These are phyloP conservation scores for Ptychodera flava DNA, from an alignment of 35 echinoderm and acorn worm genomes.

Conservation along the genomic window DNA sequence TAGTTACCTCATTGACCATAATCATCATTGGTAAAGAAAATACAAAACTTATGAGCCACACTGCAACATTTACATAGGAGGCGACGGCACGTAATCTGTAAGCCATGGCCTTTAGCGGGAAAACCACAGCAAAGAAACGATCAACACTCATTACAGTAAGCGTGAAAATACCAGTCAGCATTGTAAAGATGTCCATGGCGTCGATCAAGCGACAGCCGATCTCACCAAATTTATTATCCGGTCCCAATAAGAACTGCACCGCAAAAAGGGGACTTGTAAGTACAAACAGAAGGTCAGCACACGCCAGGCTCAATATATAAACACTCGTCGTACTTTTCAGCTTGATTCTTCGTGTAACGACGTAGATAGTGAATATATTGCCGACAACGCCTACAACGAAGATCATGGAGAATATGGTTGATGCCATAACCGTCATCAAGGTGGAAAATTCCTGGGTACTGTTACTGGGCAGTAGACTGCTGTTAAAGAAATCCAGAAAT, in stretches of 20 bases:
- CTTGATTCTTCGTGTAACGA: background rate
- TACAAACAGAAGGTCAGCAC: slow-evolving; percentile 55
- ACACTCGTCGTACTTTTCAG: slow-evolving; percentile 44
- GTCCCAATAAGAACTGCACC: slow-evolving; percentile 44
- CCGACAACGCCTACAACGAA: background rate
- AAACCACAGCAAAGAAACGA: slow-evolving; percentile 65
- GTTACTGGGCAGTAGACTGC: background rate
- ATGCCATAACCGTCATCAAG: background rate
- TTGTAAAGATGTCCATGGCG: slow-evolving; percentile 65
- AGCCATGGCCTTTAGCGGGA: slow-evolving; percentile 56
- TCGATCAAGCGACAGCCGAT: slow-evolving; percentile 70
- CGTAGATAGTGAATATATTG: background rate
- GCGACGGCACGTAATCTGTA: slow-evolving; percentile 60
- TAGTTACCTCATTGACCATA: slow-evolving; percentile 6
- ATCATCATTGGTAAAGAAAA: slow-evolving; percentile 35
- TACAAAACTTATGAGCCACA: slow-evolving; percentile 49
- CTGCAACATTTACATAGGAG: slow-evolving; percentile 32
- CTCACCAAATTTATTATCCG: slow-evolving; percentile 55
- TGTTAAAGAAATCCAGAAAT: too few species aligned
- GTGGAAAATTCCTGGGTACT: background rate
- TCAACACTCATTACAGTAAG: slow-evolving; percentile 76
- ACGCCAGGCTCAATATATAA: slow-evolving; percentile 66
- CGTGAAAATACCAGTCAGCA: slow-evolving; percentile 71
- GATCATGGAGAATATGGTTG: background rate
- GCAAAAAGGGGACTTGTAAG: slow-evolving; percentile 54